Base-by-base conservation (phyloP, 2,797 vertebrate genomes). In the Petrocephalus sullivani region DNA sequence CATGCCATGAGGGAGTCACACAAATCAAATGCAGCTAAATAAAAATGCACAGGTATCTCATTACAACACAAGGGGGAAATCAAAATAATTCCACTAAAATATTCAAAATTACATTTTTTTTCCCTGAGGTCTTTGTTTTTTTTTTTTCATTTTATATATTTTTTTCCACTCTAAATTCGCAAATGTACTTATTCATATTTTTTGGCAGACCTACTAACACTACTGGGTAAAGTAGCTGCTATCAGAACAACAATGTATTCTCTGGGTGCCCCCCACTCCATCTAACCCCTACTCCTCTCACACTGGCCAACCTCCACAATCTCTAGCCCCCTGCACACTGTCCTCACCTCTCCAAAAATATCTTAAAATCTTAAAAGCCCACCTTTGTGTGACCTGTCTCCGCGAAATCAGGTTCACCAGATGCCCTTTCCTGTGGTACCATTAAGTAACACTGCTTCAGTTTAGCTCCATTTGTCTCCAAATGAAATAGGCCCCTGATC, bases 1-100 rank as follows among this genome's bases (percentile, higher is more conserved):
- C 89, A 89, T 89, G 89, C 89, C 53, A 82, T 85, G 71, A 85
- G 86, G 64, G 57, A 19, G 6, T 78, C 53, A 85, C n/a, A 53
- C 19, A 46, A 49, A 7, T 60, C 19, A 87, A 75, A 83, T 1
- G 1, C 5, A 87, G 14, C 53, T 71, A 87, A 86, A 61, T 82
- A 4, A 75, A 16, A 58, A 12, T 21, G 33, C 51, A 6, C 10
- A 28, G 37, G 41, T 41, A 41, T 85, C 64, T 75, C n/a, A 58
- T 28, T 21, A 37, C 57, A 41, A 84, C 28, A 41, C 57, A n/a
- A 54, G 64, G 49, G 81, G n/a, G 41, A 84, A 83, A 84, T 54
- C 49, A 78, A 78, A 84, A 61, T 12, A 46, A 84, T n/a, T 60
- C 56, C 23, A 23, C 53, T 46, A 60, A 33, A 84, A 28, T 21